Base-by-base conservation (phyloP, 2,113 vertebrate species). In the Vidua macroura region DNA sequence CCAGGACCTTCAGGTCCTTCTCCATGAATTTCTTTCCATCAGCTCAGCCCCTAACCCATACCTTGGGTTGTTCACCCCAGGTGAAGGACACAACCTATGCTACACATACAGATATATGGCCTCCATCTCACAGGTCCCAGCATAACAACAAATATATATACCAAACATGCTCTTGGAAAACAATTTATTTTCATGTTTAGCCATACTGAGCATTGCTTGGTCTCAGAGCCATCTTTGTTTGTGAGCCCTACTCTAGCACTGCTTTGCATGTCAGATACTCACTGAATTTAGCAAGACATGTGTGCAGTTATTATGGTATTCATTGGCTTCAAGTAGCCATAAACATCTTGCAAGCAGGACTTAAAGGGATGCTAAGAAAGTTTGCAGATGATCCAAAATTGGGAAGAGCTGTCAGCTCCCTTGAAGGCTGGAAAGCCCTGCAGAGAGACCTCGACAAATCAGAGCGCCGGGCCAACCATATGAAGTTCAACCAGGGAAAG, bases 31-130 rank as follows among this genome's bases (percentile, higher is more conserved):
- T 15, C 17, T 64, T 63, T 49, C 21, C 31, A 23, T 10, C 18
- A 49, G 31, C 17, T 27, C 43, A 56, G 67, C 14, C 31, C 25
- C 23, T 64, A 28, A 27, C 35, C 33, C 19, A 2, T 11, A 51
- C 6, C 7, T 16, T 14, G 30, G 21, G 9, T 63, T 58, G 22
- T 21, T 27, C 44, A 25, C 15, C 9, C 17, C 67, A 43, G 21
- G 24, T 51, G 43, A 49, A 73, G 67, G 43, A 28, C 49, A 64
- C 1, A 1, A 1, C 31, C 39, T 30, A 4, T 35, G 35, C 41
- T 37, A 9, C n/a, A 6, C 11, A 0, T 6, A 15, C 9, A 8
- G 23, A 20, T 7, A 2, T 3, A 12, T 3, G 2, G 5, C 27
- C 41, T 68, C 18, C 9, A 11, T 25, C 44, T 18, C 3, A 0